phyloP scores from a whole-genome alignment of 2,113 vertebrate species.

The Ploceus nigricollis region DNA sequence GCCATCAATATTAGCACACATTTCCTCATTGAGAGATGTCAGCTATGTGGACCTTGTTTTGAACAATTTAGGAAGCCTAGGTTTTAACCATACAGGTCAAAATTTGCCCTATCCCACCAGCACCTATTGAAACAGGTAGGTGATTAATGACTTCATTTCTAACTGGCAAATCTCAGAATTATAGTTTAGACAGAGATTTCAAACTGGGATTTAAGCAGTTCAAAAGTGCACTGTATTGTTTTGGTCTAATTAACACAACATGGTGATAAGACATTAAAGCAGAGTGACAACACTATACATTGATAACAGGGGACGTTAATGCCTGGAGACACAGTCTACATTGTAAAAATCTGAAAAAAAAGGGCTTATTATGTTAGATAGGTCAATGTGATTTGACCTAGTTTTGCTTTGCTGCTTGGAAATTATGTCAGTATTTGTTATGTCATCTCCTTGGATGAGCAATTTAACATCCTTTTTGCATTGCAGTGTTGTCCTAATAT shows the following conservation, averaged over 20 bases:
- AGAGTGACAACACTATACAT: slow-evolving; percentile 63
- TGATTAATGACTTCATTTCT: not conserved
- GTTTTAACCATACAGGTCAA: not conserved
- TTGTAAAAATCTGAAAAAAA: slow-evolving; percentile 69
- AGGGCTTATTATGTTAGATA: slow-evolving; percentile 73
- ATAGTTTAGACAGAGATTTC: not conserved
- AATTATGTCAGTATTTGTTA: slow-evolving; percentile 79
- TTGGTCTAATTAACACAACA: slow-evolving; percentile 75
- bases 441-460: slow-evolving; percentile 76
- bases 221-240: slow-evolving; percentile 67
- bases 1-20: rapidly evolving
- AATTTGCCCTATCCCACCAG: not conserved
- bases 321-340: slow-evolving; percentile 72
- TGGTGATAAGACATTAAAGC: slow-evolving; percentile 69
- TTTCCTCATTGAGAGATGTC: not conserved
- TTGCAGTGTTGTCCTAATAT: slow-evolving; percentile 61
- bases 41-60: not conserved
- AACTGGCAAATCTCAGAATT: not conserved
- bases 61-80: not conserved
- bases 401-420: slow-evolving; percentile 76
- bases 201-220: slow-evolving; percentile 25
- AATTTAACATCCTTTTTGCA: slow-evolving; percentile 72
- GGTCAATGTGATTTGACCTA: slow-evolving; percentile 79
- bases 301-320: slow-evolving; percentile 74
- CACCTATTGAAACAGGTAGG: not conserved